Evolutionary conservation across 2,797 vertebrate genomes (phyloP).

Genomic region (Danionella dracula): DNA sequence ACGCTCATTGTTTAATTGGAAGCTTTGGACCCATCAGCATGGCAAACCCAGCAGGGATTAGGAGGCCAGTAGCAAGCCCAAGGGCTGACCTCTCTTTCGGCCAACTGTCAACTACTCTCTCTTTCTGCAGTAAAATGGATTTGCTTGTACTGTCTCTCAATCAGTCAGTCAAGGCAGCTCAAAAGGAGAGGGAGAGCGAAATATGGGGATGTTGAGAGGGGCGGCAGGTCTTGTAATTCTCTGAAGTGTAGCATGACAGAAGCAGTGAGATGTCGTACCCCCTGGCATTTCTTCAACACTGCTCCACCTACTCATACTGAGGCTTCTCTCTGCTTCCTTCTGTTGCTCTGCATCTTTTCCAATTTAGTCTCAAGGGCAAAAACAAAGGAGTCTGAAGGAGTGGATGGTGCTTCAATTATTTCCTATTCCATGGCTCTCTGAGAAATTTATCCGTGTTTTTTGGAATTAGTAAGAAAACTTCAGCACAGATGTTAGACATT

Average conservation of each 20-base stretch:
- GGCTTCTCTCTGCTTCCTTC: neutral
- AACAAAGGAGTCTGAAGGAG: conserved; percentile 23
- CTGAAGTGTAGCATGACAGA: conserved; percentile 12
- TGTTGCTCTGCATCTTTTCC: conserved; percentile 13
- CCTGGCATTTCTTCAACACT: conserved; percentile 18
- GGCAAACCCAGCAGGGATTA: conserved; percentile 8
- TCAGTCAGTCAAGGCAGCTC: conserved; percentile 3
- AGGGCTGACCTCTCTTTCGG: conserved; percentile 9
- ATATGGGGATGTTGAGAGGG: neutral
- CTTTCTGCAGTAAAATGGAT: neutral
- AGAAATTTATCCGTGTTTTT: too few species aligned
- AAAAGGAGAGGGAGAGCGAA: neutral
- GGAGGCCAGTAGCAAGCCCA: conserved; percentile 12
- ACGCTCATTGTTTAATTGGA: neutral
- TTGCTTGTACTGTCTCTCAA: neutral
- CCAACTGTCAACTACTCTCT: neutral
- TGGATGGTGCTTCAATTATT: conserved; percentile 9
- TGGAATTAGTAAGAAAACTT: too few species aligned
- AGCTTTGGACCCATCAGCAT: conserved; percentile 14
- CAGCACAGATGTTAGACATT: too few species aligned
- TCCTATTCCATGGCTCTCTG: neutral
- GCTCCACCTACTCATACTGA: conserved; percentile 6
- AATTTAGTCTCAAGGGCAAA: conserved; percentile 27
- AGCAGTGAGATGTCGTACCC: conserved; percentile 11
- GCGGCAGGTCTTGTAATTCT: conserved; percentile 8